Evolutionary conservation across 2,888 invertebrate species (phyloP).

Genomic region (Parnassius orleans): DNA sequence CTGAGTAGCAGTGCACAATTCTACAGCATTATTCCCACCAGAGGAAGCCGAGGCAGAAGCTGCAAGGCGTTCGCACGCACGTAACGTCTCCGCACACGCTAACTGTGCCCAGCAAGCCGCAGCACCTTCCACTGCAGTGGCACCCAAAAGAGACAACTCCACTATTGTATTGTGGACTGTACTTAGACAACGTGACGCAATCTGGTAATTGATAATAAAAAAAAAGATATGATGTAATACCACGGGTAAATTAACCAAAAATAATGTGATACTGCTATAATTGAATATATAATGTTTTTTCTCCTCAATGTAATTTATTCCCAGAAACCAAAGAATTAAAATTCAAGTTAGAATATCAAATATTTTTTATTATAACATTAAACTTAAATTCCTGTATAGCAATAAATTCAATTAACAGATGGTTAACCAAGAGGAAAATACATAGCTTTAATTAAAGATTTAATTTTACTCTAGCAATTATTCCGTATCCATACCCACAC

Average conservation of each 20-base stretch:
- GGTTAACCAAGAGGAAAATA: conserved; percentile 45
- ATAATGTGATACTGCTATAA: too few relatives aligned
- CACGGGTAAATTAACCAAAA: too few relatives aligned
- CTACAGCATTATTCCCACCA: conserved; percentile 88
- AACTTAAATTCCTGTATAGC: neutral
- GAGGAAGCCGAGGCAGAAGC: conserved; percentile 89
- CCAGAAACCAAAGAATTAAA: too few relatives aligned
- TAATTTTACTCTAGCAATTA: conserved; percentile 19
- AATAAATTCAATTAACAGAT: conserved; percentile 41
- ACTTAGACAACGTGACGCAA: conserved; percentile 92
- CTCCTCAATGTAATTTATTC: too few relatives aligned
- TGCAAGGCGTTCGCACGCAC: conserved; percentile 86
- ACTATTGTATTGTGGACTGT: conserved; percentile 94
- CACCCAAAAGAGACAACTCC: conserved; percentile 90
- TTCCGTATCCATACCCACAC: conserved; percentile 12
- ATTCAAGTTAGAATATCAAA: too few relatives aligned
- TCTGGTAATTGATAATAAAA: conserved; percentile 62
- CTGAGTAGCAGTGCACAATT: conserved; percentile 76
- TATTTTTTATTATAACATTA: too few relatives aligned
- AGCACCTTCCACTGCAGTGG: conserved; percentile 90
- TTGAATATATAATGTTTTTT: too few relatives aligned
- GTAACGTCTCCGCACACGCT: conserved; percentile 93
- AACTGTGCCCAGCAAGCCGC: conserved; percentile 96
- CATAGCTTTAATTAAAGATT: conserved; percentile 8
- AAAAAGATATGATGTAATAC: neutral